Base-by-base conservation (phyloP, 2,888 invertebrate genomes). In the Limulus polyphemus region DNA sequence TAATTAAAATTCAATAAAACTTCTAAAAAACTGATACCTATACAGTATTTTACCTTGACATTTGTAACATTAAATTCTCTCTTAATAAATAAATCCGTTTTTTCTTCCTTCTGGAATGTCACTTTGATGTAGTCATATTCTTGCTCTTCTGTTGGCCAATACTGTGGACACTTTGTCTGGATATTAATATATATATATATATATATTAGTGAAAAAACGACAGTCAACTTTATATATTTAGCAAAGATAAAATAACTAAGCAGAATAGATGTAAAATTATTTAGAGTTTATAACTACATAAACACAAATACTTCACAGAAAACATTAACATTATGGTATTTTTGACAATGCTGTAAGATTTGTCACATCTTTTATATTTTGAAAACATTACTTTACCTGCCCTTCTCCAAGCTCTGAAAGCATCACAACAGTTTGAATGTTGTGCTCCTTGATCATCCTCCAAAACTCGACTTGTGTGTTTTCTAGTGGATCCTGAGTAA, bases 361-460 rank as follows among this genome's bases (percentile, higher is more conserved):
- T n/a, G n/a, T n/a, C n/a, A n/a, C n/a, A n/a, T n/a, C n/a, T n/a
- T n/a, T n/a, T n/a, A n/a, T n/a, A n/a, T n/a, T n/a, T n/a, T n/a
- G 13, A 57, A 47, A 13, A 46, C 17, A 10, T 10, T 17, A 16
- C 7, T 50, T 62, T 61, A 66, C 63, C 51, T 66, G 64, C 17
- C 69, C 68, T 52, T 69, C 69, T 11, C 79, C 76, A 73, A 88
- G 85, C 78, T 88, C 90, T 47, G 90, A 90, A 61, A 94, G 81
- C 91, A 92, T 92, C 11, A 94, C 89, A 63, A 93, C 83, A 1
- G 89, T 90, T 61, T 84, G 83, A 64, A 91, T 85, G 72, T 87
- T 86, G 74, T 93, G 92, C 74, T 93, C 93, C 0, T 87, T 86
- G 56, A 93, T 85, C 93, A 95, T 93, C 72, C 94, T 80, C 94